Evolutionary conservation across 2,113 vertebrate species (phyloP).

Genomic region (Bagarius yarrelli): DNA sequence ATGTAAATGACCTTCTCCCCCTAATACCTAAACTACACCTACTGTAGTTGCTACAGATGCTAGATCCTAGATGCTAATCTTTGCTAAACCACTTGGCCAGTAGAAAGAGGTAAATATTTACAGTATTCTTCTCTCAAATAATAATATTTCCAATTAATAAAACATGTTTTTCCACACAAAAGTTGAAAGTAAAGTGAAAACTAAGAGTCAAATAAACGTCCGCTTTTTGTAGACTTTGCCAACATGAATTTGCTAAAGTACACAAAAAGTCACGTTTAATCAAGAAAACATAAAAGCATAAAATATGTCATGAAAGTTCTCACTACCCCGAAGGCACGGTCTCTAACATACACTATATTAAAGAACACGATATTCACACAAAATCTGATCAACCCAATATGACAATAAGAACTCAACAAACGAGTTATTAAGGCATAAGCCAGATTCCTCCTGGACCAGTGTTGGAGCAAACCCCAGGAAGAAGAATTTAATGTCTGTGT

Average conservation of each 20-base stretch:
- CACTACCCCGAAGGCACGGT: not conserved
- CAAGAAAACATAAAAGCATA: not conserved
- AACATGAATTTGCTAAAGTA: not conserved
- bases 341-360: not conserved
- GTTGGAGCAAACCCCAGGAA: conserved; percentile 42
- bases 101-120: no score
- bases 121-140: not conserved
- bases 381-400: not conserved
- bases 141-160: not conserved
- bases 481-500: conserved; percentile 50
- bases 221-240: no score
- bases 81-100: not conserved
- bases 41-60: not conserved
- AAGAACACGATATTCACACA: not conserved
- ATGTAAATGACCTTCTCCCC: no score
- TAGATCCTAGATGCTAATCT: no score
- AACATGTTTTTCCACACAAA: not conserved
- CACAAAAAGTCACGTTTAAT: not conserved
- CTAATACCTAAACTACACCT: conserved; percentile 8
- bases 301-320: not conserved
- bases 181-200: not conserved
- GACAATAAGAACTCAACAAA: not conserved
- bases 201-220: no score
- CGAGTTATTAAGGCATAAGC: not conserved
- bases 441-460: not conserved